These are phyloP conservation scores for Synergus laeviventris DNA, from an alignment of 2,888 invertebrate species.

Conservation along the genomic window DNA sequence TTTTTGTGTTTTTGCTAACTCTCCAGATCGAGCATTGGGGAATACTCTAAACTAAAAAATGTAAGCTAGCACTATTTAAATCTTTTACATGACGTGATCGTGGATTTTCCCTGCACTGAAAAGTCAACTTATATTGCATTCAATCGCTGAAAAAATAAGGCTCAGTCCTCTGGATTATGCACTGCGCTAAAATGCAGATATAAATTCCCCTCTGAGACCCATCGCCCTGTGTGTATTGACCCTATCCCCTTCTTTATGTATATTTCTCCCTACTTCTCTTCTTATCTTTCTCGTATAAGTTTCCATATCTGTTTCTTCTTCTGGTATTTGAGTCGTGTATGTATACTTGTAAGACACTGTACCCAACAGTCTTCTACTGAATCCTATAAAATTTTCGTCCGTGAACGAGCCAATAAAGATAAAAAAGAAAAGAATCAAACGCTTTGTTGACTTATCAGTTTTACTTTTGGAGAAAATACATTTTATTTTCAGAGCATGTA, in stretches of 20 bases:
- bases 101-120: neutral
- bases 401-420: too few species aligned
- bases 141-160: conserved; percentile 42
- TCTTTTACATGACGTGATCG: conserved; percentile 51
- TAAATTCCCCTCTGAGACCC: conserved; percentile 50
- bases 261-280: neutral
- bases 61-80: conserved; percentile 30
- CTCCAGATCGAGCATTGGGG: conserved; percentile 64
- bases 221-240: conserved; percentile 45
- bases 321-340: neutral
- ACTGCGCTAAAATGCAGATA: conserved; percentile 59
- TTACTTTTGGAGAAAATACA: neutral
- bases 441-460: neutral
- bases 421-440: neutral
- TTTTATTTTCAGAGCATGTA: neutral
- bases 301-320: neutral
- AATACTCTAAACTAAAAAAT: conserved; percentile 57
- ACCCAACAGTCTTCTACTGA: too few species aligned
- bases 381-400: too few species aligned
- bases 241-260: neutral
- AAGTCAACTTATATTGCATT: conserved; percentile 55
- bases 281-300: neutral
- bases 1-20: conserved; percentile 58
- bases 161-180: conserved; percentile 53
- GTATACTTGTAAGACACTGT: neutral